Conservation (phyloP, 2,113 vertebrate species). For the Sapajus apella region DNA sequence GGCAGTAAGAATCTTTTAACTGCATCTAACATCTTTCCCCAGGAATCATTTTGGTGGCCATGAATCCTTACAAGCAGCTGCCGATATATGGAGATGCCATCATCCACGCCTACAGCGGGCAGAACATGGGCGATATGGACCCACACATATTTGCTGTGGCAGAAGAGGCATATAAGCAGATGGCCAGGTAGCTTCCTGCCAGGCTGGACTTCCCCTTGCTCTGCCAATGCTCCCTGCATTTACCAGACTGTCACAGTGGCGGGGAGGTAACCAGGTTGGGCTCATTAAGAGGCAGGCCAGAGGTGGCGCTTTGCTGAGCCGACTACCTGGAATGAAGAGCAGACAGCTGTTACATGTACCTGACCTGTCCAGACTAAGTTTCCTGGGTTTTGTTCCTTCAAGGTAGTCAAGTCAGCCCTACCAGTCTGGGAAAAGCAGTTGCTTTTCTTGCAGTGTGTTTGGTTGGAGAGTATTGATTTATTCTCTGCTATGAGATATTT, state of each 20-base stretch:
- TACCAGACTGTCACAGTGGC: not conserved
- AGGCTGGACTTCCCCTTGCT: not conserved
- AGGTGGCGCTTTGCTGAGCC: not conserved
- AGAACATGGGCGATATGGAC: slow-evolving; percentile 99
- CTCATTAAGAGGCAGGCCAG: not conserved
- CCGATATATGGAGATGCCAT: slow-evolving; percentile 97
- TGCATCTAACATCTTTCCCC: not conserved
- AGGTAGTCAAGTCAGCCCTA: not conserved
- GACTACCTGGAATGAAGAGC: not conserved
- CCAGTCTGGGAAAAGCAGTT: not conserved
- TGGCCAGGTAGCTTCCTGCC: slow-evolving; percentile 90
- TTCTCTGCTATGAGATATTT: not conserved
- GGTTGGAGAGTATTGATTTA: not conserved
- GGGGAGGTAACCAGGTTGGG: not conserved
- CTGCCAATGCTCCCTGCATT: fast-evolving
- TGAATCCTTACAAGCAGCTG: slow-evolving; percentile 96
- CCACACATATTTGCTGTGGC: slow-evolving; percentile 99
- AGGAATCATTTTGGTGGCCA: slow-evolving; percentile 98
- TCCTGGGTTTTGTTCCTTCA: not conserved
- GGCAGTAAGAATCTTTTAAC: not conserved
- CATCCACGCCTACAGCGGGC: slow-evolving; percentile 96
- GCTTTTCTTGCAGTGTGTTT: not conserved
- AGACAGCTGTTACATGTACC: not conserved
- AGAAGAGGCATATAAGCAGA: slow-evolving; percentile 98
- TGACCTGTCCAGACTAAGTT: not conserved